Evolutionary conservation across 2,113 vertebrate genomes (phyloP), one percentile per base, ranked within the genome.

Genomic region (Rhombomys opimus): DNA sequence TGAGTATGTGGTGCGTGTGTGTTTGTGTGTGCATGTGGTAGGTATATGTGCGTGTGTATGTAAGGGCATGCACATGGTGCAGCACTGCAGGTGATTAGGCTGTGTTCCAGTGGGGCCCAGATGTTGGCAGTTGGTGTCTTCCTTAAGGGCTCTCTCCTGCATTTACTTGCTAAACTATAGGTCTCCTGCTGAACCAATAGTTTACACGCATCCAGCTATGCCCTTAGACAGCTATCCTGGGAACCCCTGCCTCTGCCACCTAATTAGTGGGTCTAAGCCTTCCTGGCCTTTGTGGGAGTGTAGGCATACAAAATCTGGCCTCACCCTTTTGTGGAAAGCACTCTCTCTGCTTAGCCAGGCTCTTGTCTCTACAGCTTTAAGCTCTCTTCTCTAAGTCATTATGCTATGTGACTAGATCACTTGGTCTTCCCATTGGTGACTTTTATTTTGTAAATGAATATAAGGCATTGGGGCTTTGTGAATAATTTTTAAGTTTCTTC

Each of bases 401-500:
- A 70, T 25, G 22, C 20, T 67, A 5, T 17, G 0, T 76, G n/a
- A 81, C 1, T 68, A n/a, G 9, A 78, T 65, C 18, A 27, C 3
- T 89, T 52, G 46, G 75, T 27, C 7, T 75, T 95, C 23, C 65
- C 63, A 22, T 13, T 32, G 38, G n/a, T 70, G 70, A 70, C 22
- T 59, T 77, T 63, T 41, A 50, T 10, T 35, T 59, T 80, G 13
- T 3, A 78, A 20, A 25, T 89, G 8, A 78, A 70, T 27, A 68
- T 3, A 61, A 73, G 46, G 50, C 50, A 59, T 54, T 4, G 59
- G 22, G 27, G 23, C 87, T 96, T 92, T 81, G 9, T 75, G 18
- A 90, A 87, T 1, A 38, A 86, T 72, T 76, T 96, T 14, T 80
- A 65, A 73, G 27, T 67, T 86, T 63, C 77, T 32, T 38, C 20